phyloP scores from a whole-genome alignment of 2,888 invertebrate genomes.

The Stramonita haemastoma region DNA sequence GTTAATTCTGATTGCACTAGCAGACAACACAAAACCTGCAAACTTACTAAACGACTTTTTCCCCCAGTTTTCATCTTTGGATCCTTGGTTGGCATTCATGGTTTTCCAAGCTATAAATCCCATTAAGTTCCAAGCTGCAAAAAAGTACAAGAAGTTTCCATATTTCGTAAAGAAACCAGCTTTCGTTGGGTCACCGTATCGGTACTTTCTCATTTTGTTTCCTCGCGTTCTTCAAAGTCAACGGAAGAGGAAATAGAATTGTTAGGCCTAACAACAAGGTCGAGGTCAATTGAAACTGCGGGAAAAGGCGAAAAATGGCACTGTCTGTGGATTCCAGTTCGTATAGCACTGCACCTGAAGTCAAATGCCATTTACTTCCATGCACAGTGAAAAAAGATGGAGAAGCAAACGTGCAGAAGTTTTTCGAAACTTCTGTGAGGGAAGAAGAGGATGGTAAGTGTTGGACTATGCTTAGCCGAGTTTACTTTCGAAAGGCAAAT shows the following conservation, averaged over 20 bases:
- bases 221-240: not conserved
- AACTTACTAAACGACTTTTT: constrained; percentile 37
- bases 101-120: constrained; percentile 46
- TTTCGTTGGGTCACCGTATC: constrained; percentile 50
- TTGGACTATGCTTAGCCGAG: no score
- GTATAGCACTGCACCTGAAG: constrained; percentile 38
- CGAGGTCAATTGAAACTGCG: constrained; percentile 39
- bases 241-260: constrained; percentile 9
- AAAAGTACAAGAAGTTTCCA: constrained; percentile 46
- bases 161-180: constrained; percentile 36
- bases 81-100: constrained; percentile 37
- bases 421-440: constrained; percentile 57
- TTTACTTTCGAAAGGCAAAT: no score
- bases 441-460: constrained; percentile 46
- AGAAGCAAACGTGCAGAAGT: constrained; percentile 59
- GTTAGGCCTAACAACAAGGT: not conserved
- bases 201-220: constrained; percentile 50
- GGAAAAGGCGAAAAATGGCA: constrained; percentile 48
- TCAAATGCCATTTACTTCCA: constrained; percentile 58
- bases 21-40: not conserved
- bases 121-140: constrained; percentile 55
- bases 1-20: no score
- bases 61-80: constrained; percentile 48
- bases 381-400: constrained; percentile 62
- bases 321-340: constrained; percentile 42